These are phyloP conservation scores for Aurelia coerulea DNA, from an alignment of 30 jellyfish, hydroid and myxozoan species.

Conservation along the genomic window DNA sequence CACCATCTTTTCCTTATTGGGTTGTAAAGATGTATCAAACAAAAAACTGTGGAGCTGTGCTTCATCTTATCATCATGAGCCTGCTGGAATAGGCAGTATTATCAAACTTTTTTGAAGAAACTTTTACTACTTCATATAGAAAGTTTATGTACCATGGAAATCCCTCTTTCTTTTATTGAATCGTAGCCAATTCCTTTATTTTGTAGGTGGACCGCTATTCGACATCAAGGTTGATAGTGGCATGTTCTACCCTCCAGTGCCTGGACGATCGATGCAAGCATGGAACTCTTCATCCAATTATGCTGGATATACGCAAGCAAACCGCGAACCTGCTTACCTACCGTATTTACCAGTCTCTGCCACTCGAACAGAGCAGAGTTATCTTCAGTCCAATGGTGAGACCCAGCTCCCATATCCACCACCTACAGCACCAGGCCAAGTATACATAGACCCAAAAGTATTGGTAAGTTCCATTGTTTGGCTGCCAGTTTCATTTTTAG, in stretches of 20 bases:
- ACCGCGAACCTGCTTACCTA: constrained; percentile 27
- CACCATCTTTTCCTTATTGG: no score
- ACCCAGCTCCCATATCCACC: constrained; percentile 76
- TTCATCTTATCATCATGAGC: no score
- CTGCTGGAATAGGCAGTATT: no score
- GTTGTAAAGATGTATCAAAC: no score
- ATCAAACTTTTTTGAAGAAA: no score
- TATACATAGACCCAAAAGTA: constrained; percentile 30
- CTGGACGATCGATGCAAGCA: constrained; percentile 64
- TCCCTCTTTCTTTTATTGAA: no score
- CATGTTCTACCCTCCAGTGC: constrained; percentile 49
- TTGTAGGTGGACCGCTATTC: constrained; percentile 89
- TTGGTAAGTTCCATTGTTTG: constrained; percentile 21
- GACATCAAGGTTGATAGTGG: constrained; percentile 53
- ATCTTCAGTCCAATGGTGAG: neutral
- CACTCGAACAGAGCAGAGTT: constrained; percentile 10
- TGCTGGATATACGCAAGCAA: constrained; percentile 3
- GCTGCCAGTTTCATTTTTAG: no score
- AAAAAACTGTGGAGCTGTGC: no score
- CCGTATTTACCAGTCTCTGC: constrained; percentile 50
- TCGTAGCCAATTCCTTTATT: neutral
- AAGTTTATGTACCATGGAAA: no score
- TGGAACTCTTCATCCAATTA: constrained; percentile 44
- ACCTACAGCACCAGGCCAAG: constrained; percentile 49
- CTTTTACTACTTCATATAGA: no score